Evolutionary conservation across 2,113 vertebrate species (phyloP), one percentile per base, ranked within the genome.

Genomic region (Dicerorhinus sumatrensis): DNA sequence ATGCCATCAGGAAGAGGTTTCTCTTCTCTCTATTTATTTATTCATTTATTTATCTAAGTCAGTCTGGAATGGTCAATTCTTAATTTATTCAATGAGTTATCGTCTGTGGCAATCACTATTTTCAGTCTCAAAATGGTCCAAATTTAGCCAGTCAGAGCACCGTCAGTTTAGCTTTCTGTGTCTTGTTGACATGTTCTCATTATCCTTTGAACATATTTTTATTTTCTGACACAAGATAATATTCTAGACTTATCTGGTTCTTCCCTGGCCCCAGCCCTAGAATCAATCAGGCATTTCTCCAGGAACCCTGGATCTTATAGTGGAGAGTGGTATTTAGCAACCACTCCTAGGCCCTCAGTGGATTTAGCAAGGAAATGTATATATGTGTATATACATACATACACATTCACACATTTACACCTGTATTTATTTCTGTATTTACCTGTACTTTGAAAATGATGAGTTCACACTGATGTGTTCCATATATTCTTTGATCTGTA

Each of bases 11-110:
- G 67, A 77, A 80, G 58, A 69, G 13, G 8, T 82, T 89, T 82
- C 13, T 89, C 7, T 36, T 42, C 20, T 63, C 31, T 18, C 9
- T 18, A 31, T 51, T 51, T 91, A 48, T 81, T 86, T 63, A 48
- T 46, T 85, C n/a, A 23, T 91, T 91, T 42, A 48, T 77, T 88
- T 69, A 84, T 94, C 80, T 72, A 89, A 76, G 51, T 85, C 54
- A 58, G 10, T 51, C 31, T 79, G 14, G 39, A 83, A 87, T 18
- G 81, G 27, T 33, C 17, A 77, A 48, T 90, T 92, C 36, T 27
- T 75, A 0, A 18, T 62, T 79, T 58, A 70, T 87, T 46, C 31
- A n/a, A 0, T 75, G 72, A 54, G 21, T 91, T 93, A 46, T 83
- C 46, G 54, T 96, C 48, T 89, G 48, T 96, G 46, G 9, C 13